A percentile compares a stretch with the other conserved stretches of the same genome.
phyloP scores from a whole-genome alignment of 2,888 invertebrate genomes.

The Andrena minutula region DNA sequence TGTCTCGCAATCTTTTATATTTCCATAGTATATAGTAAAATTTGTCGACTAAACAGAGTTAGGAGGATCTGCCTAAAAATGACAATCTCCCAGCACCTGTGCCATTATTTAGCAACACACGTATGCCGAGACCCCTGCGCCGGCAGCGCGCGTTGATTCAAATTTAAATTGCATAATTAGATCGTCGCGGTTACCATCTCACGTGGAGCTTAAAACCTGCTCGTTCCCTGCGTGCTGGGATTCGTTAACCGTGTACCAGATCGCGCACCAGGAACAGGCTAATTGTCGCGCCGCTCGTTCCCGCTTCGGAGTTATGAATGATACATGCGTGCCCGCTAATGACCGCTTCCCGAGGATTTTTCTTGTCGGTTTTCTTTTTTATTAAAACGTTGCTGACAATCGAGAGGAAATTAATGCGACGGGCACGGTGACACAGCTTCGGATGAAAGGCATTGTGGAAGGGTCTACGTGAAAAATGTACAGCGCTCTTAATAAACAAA shows the following conservation, averaged over 20 bases:
- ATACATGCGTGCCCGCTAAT: conserved; percentile 53
- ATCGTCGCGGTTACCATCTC: conserved; percentile 67
- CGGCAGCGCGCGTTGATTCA: conserved; percentile 64
- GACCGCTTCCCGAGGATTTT: conserved; percentile 23
- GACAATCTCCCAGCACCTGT: background rate
- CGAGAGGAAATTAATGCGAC: conserved; percentile 2
- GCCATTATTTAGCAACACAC: conserved; percentile 15
- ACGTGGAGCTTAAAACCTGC: conserved; percentile 65
- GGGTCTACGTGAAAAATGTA: conserved; percentile 2
- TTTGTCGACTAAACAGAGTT: background rate
- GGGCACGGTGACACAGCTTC: background rate
- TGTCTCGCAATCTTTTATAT: background rate
- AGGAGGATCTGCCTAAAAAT: conserved; percentile 4
- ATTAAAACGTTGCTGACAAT: conserved; percentile 19
- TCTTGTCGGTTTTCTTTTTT: conserved; percentile 5
- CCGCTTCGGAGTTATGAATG: conserved; percentile 48
- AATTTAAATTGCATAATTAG: conserved; percentile 78
- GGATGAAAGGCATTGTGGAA: too few relatives aligned
- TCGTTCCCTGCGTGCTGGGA: conserved; percentile 60
- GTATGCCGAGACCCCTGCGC: conserved; percentile 6
- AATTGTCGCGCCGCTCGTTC: conserved; percentile 57
- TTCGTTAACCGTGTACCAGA: conserved; percentile 57
- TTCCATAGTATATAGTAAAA: background rate
- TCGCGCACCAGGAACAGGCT: conserved; percentile 45
- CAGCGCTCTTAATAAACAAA: conserved; percentile 12